phyloP scores from a whole-genome alignment of 2,113 vertebrate genomes.

The Aleadryas rufinucha region DNA sequence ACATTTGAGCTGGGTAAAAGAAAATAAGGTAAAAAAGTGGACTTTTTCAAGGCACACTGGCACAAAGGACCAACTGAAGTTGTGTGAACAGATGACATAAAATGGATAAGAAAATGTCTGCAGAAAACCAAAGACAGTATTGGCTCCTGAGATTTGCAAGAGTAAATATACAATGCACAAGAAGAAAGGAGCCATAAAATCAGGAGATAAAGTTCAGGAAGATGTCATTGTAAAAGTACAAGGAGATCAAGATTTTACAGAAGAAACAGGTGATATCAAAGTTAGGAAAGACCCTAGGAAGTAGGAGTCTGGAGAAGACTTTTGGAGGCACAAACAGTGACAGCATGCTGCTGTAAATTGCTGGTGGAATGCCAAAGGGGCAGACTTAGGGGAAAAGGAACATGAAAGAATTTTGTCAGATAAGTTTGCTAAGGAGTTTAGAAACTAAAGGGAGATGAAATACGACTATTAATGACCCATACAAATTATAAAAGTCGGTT shows the following conservation, averaged over 20 bases:
- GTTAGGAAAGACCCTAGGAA: background rate
- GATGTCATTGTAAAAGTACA: background rate
- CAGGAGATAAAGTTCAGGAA: background rate
- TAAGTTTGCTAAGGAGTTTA: background rate
- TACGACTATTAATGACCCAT: background rate
- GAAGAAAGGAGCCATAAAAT: background rate
- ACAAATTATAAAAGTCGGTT: background rate
- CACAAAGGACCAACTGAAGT: background rate
- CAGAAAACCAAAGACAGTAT: background rate
- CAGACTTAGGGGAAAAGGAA: background rate
- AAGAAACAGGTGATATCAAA: background rate
- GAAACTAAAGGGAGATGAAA: background rate
- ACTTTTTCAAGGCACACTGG: background rate
- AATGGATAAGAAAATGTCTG: background rate
- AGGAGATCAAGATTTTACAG: background rate
- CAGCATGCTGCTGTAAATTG: background rate
- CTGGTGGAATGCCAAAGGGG: background rate
- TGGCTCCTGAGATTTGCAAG: background rate
- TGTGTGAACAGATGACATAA: background rate
- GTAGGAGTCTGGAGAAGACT: background rate
- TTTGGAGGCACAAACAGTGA: background rate
- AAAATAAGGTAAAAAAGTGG: background rate
- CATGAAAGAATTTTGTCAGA: background rate
- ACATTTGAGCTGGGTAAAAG: background rate
- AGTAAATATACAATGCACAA: background rate